Conservation (phyloP, 2,113 vertebrate species). For the Lepus timidus region DNA sequence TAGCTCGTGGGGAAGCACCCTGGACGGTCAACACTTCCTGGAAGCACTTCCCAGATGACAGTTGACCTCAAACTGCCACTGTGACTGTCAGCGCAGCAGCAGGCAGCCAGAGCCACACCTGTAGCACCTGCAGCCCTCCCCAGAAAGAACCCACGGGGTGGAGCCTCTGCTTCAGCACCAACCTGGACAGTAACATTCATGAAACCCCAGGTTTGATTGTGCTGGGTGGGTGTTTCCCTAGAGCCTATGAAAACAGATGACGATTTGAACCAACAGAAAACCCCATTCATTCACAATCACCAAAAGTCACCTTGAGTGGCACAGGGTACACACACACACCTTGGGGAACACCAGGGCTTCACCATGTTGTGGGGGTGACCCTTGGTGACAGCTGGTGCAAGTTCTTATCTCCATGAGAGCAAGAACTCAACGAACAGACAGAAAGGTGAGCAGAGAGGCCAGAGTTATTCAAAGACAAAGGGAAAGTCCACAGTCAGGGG, state of each 20-base stretch:
- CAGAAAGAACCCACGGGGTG: neutral
- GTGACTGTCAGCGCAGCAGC: rapidly evolving
- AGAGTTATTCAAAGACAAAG: no score
- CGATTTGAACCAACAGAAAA: slow-evolving; percentile 40
- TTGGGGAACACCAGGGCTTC: neutral
- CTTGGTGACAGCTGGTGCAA: no score
- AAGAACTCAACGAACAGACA: no score
- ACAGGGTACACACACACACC: slow-evolving; percentile 2
- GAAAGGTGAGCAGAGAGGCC: no score
- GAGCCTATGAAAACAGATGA: slow-evolving; percentile 30
- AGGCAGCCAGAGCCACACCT: neutral
- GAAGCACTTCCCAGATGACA: slow-evolving; percentile 6
- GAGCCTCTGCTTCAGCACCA: neutral
- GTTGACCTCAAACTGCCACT: neutral
- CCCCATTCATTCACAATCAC: neutral
- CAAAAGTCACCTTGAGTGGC: neutral
- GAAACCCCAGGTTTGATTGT: slow-evolving; percentile 7
- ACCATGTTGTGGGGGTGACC: no score
- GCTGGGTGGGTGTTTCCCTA: neutral
- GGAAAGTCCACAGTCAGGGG: no score
- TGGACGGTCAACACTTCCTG: neutral
- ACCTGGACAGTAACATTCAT: neutral
- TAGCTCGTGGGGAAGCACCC: neutral
- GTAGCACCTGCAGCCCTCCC: neutral
- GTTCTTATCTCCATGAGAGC: no score